These are phyloP conservation scores for Phalacrocorax aristotelis DNA, from an alignment of 2,113 vertebrate genomes.

Conservation along the genomic window DNA sequence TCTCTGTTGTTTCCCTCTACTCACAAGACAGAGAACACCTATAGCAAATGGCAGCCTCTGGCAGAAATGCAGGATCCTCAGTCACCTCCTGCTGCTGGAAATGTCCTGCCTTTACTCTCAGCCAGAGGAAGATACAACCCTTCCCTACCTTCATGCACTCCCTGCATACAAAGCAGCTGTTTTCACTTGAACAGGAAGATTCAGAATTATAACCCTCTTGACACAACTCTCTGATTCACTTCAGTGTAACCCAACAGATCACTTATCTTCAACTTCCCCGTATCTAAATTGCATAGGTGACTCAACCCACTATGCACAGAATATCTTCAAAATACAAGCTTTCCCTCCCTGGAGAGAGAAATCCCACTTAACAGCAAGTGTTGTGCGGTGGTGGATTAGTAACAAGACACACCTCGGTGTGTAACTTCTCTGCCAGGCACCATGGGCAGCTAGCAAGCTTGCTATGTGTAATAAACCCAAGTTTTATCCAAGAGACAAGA, in stretches of 20 bases:
- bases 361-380: neutral
- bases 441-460: neutral
- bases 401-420: neutral
- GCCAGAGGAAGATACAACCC: neutral
- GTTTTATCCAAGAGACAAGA: neutral
- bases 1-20: neutral
- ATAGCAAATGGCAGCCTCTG: neutral
- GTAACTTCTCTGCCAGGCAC: neutral
- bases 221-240: rapidly evolving
- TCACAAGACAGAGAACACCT: neutral
- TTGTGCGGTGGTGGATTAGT: neutral
- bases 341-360: neutral
- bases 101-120: neutral
- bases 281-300: neutral
- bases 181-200: neutral
- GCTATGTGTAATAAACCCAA: neutral
- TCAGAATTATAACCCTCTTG: neutral
- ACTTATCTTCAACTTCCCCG: neutral
- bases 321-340: neutral
- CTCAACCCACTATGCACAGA: neutral
- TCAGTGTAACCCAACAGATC: neutral
- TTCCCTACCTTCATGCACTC: neutral
- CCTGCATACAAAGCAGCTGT: neutral
- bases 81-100: neutral
- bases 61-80: neutral